Evolutionary conservation across 2,888 invertebrate species (phyloP).

Genomic region (Archips crataeganus): DNA sequence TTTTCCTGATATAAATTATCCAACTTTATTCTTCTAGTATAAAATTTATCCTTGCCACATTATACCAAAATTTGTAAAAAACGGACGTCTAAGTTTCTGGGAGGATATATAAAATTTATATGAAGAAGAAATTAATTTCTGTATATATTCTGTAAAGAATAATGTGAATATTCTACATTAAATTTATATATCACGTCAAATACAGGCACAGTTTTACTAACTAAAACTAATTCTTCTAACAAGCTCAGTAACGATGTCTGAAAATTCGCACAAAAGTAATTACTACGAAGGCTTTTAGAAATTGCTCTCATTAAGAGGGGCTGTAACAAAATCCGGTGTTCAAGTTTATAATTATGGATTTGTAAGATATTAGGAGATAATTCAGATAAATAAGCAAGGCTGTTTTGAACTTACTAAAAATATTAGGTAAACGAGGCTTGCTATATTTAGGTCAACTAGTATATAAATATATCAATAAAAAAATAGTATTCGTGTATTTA

Average conservation of each 20-base stretch:
- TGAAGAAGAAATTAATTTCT: too few species aligned
- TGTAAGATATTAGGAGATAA: background rate
- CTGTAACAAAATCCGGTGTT: constrained; percentile 13
- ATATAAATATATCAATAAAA: too few species aligned
- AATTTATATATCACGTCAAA: background rate
- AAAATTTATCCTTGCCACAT: too few species aligned
- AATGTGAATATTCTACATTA: background rate
- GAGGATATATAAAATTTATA: too few species aligned
- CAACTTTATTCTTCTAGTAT: too few species aligned
- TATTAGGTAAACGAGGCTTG: background rate
- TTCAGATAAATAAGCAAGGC: background rate
- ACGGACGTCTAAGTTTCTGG: too few species aligned
- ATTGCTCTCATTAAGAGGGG: constrained; percentile 30
- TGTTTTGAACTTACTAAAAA: background rate
- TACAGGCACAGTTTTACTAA: background rate
- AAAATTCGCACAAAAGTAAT: constrained; percentile 26
- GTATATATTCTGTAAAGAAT: too few species aligned
- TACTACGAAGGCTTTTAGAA: constrained; percentile 26
- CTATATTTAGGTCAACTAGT: too few species aligned
- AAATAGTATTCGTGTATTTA: too few species aligned
- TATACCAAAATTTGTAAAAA: too few species aligned
- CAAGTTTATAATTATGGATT: constrained; percentile 18
- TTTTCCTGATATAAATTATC: too few species aligned
- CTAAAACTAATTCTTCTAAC: background rate
- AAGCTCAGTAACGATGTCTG: background rate